These are phyloP conservation scores for Unio pictorum DNA, from an alignment of 2,888 invertebrate species.

Conservation along the genomic window DNA sequence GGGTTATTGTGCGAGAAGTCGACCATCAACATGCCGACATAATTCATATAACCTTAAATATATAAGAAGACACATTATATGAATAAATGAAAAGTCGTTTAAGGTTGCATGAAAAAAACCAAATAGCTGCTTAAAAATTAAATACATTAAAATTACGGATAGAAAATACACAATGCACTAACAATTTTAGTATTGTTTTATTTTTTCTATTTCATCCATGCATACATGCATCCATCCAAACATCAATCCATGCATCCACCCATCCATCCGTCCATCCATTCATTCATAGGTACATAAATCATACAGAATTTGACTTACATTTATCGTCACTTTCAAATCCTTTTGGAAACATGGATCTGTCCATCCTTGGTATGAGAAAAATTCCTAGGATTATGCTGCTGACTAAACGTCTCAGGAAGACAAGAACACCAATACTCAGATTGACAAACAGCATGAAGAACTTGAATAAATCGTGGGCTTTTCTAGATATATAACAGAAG, in stretches of 20 bases:
- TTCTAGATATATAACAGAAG: conserved; percentile 14
- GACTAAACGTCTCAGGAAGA: conserved; percentile 23
- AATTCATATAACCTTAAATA: conserved; percentile 27
- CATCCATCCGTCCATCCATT: too few species aligned
- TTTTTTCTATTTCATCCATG: too few species aligned
- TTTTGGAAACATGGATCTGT: conserved; percentile 25
- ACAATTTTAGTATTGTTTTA: too few species aligned
- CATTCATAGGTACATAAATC: too few species aligned
- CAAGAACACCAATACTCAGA: conserved; percentile 28
- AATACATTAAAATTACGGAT: too few species aligned
- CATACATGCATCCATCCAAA: too few species aligned
- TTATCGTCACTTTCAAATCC: conserved; percentile 28
- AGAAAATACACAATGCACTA: too few species aligned
- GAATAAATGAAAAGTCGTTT: too few species aligned
- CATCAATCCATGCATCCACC: too few species aligned
- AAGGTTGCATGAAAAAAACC: too few species aligned
- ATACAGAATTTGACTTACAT: conserved; percentile 4
- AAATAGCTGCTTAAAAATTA: too few species aligned
- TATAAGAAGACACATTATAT: too few species aligned
- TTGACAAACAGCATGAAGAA: conserved; percentile 34
- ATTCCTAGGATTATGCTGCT: conserved; percentile 21
- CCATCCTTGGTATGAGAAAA: conserved; percentile 28
- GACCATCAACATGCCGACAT: conserved; percentile 29
- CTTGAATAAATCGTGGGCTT: conserved; percentile 25
- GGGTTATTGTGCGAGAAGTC: conserved; percentile 34